Evolutionary conservation across 2,888 invertebrate genomes (phyloP).

Genomic region (Julus scanicus): DNA sequence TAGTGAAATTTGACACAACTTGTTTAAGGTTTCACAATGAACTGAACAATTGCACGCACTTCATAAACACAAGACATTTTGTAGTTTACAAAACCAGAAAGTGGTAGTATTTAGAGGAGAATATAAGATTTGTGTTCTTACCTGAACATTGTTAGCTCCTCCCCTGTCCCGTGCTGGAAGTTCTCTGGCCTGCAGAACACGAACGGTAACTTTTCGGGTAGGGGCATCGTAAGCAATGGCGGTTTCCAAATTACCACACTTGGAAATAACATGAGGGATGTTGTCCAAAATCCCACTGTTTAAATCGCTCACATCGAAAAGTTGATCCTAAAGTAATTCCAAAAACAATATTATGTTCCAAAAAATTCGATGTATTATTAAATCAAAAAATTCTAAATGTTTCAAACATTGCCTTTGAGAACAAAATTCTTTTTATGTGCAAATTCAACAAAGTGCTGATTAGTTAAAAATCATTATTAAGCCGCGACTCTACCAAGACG

Average conservation of each 20-base stretch:
- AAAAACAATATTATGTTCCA: too few species aligned
- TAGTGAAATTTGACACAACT: neutral
- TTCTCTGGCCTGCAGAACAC: constrained; percentile 86
- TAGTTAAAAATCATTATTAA: too few species aligned
- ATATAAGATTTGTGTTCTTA: constrained; percentile 63
- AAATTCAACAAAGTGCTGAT: too few species aligned
- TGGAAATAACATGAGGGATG: constrained; percentile 67
- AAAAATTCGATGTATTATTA: too few species aligned
- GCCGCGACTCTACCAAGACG: too few species aligned
- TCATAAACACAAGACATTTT: neutral
- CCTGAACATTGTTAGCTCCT: constrained; percentile 77
- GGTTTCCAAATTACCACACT: constrained; percentile 85
- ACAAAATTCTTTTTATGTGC: too few species aligned
- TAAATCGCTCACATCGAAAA: constrained; percentile 68
- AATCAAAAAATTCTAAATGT: too few species aligned
- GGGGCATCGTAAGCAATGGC: constrained; percentile 90
- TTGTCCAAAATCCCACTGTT: constrained; percentile 62
- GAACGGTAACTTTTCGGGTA: constrained; percentile 91
- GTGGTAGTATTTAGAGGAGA: neutral
- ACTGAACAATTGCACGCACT: neutral
- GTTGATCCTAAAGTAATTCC: constrained; percentile 64
- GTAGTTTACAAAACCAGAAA: neutral
- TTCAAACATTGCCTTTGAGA: too few species aligned
- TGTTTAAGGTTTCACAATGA: neutral
- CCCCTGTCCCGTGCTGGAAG: constrained; percentile 78